A percentile compares a stretch with the other conserved stretches of the same genome.
Conservation (phyloP, 2,888 invertebrate species). For the Adelognathus sp. region DNA sequence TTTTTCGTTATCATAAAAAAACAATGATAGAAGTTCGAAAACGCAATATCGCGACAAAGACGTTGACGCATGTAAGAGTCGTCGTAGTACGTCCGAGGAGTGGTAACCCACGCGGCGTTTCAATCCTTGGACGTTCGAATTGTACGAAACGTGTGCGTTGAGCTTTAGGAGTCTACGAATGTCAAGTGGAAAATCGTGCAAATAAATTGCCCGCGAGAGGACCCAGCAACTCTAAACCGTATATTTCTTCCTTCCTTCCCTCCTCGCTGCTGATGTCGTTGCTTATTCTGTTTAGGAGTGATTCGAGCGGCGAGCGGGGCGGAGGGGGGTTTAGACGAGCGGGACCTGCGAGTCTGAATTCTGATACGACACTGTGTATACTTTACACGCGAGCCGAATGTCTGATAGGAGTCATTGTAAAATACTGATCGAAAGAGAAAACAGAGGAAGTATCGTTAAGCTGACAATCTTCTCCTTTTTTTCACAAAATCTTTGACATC, state of each 20-base stretch:
- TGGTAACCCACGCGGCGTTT: no score
- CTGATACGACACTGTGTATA: constrained; percentile 29
- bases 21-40: constrained; percentile 1
- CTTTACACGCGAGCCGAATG: constrained; percentile 43
- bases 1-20: no score
- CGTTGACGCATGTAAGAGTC: constrained; percentile 30
- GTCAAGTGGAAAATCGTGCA: constrained; percentile 78
- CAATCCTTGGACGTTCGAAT: constrained; percentile 56
- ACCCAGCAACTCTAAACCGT: constrained; percentile 42
- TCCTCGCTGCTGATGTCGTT: constrained; percentile 9
- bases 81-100: constrained; percentile 41
- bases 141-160: constrained; percentile 59
- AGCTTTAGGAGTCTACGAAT: constrained; percentile 69
- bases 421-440: neutral
- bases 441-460: neutral
- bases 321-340: constrained; percentile 4
- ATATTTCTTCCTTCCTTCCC: constrained; percentile 38
- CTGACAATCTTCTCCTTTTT: neutral
- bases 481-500: no score
- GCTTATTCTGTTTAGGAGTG: constrained; percentile 31
- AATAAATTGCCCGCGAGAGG: constrained; percentile 69
- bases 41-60: constrained; percentile 18
- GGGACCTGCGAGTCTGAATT: neutral
- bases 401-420: constrained; percentile 16
- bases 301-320: constrained; percentile 1